Evolutionary conservation across 2,113 vertebrate species (phyloP).

Genomic region (Chloropsis cyanopogon): DNA sequence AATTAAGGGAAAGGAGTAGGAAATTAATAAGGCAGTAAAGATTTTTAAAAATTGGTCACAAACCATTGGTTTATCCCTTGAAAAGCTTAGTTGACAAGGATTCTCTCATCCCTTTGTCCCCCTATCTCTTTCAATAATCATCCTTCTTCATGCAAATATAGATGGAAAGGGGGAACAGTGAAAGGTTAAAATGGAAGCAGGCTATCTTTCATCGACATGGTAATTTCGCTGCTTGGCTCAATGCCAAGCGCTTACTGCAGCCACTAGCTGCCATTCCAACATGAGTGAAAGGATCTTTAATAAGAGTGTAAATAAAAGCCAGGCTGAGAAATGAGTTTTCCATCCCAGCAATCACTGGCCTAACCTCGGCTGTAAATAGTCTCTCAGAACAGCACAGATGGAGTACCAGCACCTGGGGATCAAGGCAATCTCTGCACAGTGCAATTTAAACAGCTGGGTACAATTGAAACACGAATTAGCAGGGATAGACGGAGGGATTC

Average conservation of each 20-base stretch:
- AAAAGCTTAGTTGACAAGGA: conserved; percentile 3
- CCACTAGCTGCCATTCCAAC: conserved; percentile 68
- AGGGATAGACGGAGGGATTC: conserved; percentile 15
- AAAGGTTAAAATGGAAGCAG: conserved; percentile 72
- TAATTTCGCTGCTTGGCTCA: conserved; percentile 56
- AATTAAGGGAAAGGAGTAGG: conserved; percentile 19
- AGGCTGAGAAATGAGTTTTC: conserved; percentile 78
- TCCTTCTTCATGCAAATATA: conserved; percentile 66
- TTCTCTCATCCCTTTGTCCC: conserved; percentile 47
- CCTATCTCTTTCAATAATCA: conserved; percentile 50
- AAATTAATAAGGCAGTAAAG: conserved; percentile 23
- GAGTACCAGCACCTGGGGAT: conserved; percentile 70
- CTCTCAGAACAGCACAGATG: conserved; percentile 66
- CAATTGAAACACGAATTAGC: conserved; percentile 54
- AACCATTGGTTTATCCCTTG: not conserved
- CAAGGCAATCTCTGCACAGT: conserved; percentile 55
- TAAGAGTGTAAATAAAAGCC: conserved; percentile 78
- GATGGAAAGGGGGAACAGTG: conserved; percentile 37
- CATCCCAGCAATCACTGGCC: conserved; percentile 73
- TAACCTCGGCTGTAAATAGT: conserved; percentile 71
- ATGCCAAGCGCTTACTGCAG: conserved; percentile 58
- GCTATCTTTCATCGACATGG: conserved; percentile 64
- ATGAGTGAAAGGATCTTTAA: conserved; percentile 76
- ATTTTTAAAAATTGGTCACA: conserved; percentile 30
- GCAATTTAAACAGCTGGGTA: conserved; percentile 68